Base-by-base conservation (phyloP, 2,888 invertebrate species). In the Cheilosia scutellata region DNA sequence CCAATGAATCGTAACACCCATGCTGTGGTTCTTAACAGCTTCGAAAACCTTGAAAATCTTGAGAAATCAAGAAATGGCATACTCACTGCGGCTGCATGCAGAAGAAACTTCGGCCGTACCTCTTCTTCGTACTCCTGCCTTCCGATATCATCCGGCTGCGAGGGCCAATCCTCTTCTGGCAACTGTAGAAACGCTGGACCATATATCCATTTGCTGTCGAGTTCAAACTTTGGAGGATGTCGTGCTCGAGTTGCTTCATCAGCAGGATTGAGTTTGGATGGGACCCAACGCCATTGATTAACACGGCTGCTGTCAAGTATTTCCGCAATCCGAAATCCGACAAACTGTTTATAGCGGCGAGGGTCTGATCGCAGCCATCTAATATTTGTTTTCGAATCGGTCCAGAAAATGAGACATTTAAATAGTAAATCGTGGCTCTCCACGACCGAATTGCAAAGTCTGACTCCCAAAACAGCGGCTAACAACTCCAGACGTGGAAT, bases 291-390 rank as follows among this genome's bases (percentile, higher is more conserved):
- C 82, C 78, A 80, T 51, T 70, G 60, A 6, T n/a, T 16, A 27
- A 68, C 37, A 33, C 76, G 66, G 20, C 72, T 82, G 9, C 27
- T 79, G 16, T 86, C 79, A 16, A 78, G 82, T n/a, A 87, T 72
- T 40, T 87, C 82, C 3, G 60, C 82, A 9, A 87, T 31, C 20
- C 20, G 20, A 20, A 20, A 20, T 20, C 20, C 20, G 20, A 20
- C 20, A 20, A 20, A 20, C 20, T 25, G 42, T 13, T 42, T 13
- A 13, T 42, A n/a, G 2, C 42, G 42, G n/a, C n/a, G n/a, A n/a
- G n/a, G 9, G 13, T 42, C 42, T 5, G 42, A 42, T 11, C 29
- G 4, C 29, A 31, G 29, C 70, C 40, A 6, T 27, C 25, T 11
- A 88, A 71, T 6, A 33, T 6, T 7, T 6, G 33, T 33, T 7